Base-by-base conservation (phyloP, 2,888 invertebrate genomes). In the Lasioglossum pauxillum region DNA sequence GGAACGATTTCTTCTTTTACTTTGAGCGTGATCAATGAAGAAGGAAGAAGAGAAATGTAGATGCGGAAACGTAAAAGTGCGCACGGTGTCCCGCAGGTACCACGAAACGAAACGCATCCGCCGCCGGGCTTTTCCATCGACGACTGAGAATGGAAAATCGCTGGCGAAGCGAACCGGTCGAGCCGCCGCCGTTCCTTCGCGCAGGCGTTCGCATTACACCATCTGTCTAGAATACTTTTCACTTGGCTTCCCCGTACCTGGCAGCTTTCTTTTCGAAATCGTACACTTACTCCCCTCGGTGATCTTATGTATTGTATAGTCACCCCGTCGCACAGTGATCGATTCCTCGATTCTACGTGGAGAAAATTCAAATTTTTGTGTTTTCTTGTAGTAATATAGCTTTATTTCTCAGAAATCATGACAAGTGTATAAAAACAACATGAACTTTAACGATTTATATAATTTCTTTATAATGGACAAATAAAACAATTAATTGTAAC, bases 111-210 rank as follows among this genome's bases (percentile, higher is more conserved):
- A 77, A 75, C 75, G 77, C 83, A 75, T 80, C 78, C 88, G 75
- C 49, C 75, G 84, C 74, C 85, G 87, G 76, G 86, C 89, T 91
- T 92, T 89, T 86, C 90, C 85, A 86, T 87, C 84, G 88, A 83
- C 91, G 88, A 92, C 92, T 92, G 92, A 92, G 89, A 89, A 89
- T 89, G 91, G 93, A 91, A 90, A 89, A 91, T 92, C 79, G 84
- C 78, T 60, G 75, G 71, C 53, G 78, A 87, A 79, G 27, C 46
- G 57, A 80, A 82, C 72, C 69, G 72, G 64, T 82, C 85, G 83
- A 73, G 78, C 77, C 84, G 84, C 69, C 88, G 89, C 67, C 88
- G 89, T 79, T 88, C 89, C 83, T 84, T 85, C 82, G 92, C 92
- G 91, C 91, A 91, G 84, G 90, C 91, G 93, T 88, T 60, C 64